A percentile compares a stretch with the other conserved stretches of the same genome.
These are phyloP conservation scores for Malurus leucopterus DNA, from an alignment of 2,797 vertebrate species.

Conservation along the genomic window DNA sequence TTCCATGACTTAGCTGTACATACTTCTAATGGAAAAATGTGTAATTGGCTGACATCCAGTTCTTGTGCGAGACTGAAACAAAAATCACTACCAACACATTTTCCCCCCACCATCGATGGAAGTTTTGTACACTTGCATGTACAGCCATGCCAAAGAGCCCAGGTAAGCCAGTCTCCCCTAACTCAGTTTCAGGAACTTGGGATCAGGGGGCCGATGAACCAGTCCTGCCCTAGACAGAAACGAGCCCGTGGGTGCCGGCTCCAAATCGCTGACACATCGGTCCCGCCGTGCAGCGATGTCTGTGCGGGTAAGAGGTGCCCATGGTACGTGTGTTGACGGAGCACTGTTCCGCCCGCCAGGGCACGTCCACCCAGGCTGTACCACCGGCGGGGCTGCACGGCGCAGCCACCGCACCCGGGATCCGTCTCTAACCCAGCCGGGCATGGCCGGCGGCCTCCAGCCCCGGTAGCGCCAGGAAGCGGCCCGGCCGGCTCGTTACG, in stretches of 20 bases:
- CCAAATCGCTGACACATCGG: background rate
- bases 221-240: accelerated
- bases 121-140: accelerated
- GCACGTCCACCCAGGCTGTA: accelerated
- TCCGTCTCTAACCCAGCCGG: background rate
- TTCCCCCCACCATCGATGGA: background rate
- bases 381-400: background rate
- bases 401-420: background rate
- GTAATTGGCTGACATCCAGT: background rate
- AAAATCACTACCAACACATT: background rate
- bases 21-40: background rate
- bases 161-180: no score
- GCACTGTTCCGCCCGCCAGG: background rate
- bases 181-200: accelerated
- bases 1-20: background rate
- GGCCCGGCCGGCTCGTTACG: background rate
- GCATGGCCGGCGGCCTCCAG: background rate
- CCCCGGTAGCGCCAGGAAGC: background rate
- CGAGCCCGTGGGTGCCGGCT: background rate
- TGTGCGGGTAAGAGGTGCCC: background rate
- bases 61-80: background rate
- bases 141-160: accelerated
- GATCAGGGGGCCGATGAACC: no score
- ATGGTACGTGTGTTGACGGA: accelerated
- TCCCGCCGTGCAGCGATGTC: background rate